These are phyloP conservation scores for Eupeodes luniger DNA, from an alignment of 2,888 invertebrate genomes.

Conservation along the genomic window DNA sequence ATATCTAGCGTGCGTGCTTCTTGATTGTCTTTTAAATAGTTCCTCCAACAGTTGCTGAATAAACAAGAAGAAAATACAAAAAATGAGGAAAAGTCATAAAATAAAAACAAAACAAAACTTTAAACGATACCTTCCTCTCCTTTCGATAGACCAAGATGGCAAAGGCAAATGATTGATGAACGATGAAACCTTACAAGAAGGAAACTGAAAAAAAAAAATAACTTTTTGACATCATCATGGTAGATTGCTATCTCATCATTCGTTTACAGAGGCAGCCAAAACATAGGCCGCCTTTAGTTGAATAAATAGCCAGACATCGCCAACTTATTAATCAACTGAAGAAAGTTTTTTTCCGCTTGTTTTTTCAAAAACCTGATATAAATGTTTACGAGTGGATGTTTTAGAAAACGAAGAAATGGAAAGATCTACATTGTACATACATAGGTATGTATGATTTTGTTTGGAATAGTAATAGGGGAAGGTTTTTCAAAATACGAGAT, in stretches of 20 bases:
- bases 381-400: constrained; percentile 51
- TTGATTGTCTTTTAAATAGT: constrained; percentile 33
- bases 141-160: background rate
- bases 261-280: constrained; percentile 12
- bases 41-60: constrained; percentile 50
- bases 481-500: no score
- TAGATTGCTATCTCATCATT: constrained; percentile 56
- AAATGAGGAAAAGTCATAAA: constrained; percentile 32
- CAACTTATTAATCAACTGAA: constrained; percentile 67
- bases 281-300: constrained; percentile 39
- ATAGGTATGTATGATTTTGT: background rate
- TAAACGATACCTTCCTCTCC: constrained; percentile 5
- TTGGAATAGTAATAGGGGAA: background rate
- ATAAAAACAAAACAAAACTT: constrained; percentile 1
- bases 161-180: constrained; percentile 61
- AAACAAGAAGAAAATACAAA: constrained; percentile 4
- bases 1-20: constrained; percentile 24
- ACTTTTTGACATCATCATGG: constrained; percentile 60
- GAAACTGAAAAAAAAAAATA: constrained; percentile 36
- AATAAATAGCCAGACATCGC: constrained; percentile 52
- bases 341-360: constrained; percentile 48
- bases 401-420: constrained; percentile 1
- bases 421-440: background rate
- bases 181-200: background rate
- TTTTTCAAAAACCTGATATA: constrained; percentile 51